Conservation (phyloP, 2,797 vertebrate genomes). For the Sebastes elongatus region DNA sequence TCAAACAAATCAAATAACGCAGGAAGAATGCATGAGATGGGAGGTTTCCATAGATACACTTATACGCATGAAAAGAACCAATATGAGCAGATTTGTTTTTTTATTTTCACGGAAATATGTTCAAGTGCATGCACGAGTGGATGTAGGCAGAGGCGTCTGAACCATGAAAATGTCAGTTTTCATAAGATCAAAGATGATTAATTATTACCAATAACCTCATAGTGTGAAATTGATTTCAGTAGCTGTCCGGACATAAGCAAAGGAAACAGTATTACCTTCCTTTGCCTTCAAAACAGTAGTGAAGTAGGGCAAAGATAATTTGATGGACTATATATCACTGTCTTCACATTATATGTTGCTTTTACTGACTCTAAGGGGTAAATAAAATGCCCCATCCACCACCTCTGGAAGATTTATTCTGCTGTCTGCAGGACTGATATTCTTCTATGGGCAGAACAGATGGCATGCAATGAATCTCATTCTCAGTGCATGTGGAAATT, state of each 20-base stretch:
- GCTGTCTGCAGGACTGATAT: constrained; percentile 5
- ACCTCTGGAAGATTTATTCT: constrained; percentile 22
- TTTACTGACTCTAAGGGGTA: background rate
- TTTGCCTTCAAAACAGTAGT: background rate
- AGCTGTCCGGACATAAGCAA: constrained; percentile 12
- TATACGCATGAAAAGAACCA: background rate
- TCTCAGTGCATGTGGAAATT: constrained; percentile 23
- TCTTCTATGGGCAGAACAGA: constrained; percentile 26
- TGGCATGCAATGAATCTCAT: background rate
- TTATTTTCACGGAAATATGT: constrained; percentile 18
- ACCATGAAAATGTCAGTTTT: constrained; percentile 38
- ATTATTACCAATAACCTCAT: constrained; percentile 32
- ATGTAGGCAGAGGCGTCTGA: constrained; percentile 7
- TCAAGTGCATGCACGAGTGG: background rate
- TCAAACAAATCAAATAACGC: background rate
- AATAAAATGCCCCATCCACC: background rate
- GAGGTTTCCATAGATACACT: background rate
- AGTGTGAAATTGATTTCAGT: constrained; percentile 54
- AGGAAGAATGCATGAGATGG: background rate
- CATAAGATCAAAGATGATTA: constrained; percentile 46
- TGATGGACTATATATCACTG: background rate
- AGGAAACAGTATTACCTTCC: constrained; percentile 6
- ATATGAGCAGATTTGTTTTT: background rate
- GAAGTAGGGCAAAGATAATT: background rate
- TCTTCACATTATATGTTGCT: background rate